Evolutionary conservation across 2,888 invertebrate genomes (phyloP), one percentile per base, ranked within the genome.

Genomic region (Lasioglossum figueresi): DNA sequence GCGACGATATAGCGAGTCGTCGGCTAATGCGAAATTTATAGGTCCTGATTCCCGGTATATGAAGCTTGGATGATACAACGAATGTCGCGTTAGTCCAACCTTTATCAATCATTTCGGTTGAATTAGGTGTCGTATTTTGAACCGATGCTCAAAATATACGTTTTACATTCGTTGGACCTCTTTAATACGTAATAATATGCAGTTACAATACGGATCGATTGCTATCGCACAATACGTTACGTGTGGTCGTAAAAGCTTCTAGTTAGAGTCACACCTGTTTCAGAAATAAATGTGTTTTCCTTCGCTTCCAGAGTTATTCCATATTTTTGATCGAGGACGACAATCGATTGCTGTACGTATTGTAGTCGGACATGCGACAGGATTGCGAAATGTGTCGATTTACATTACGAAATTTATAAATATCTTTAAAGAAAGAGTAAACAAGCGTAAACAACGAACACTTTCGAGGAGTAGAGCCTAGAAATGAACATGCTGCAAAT

Each of bases 1-100:
- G 37, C n/a, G 63, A 76, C 63, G 27, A 76, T 63, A 63, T 59
- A 52, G 74, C 73, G 45, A 52, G 63, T 63, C 63, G 31, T 1
- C 66, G 76, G 31, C 63, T 63, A 31, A 63, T 63, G 63, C 8
- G 63, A 63, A 63, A 31, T 63, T 63, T 63, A 63, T 63, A 8
- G 63, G 8, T 63, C 63, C 63, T 8, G 31, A 34, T 63, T 63
- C 31, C 8, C 63, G 31, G 63, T 63, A 63, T 31, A 63, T 6
- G 63, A 31, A 31, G 63, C 63, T 34, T 34, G 63, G 63, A 63
- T 19, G 63, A 16, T 19, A 63, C 2, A 63, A 31, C 31, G 63
- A 63, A 27, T 2, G 31, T 63, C 19, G 14, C 63, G 19, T 63
- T 31, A 34, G 3, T 31, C 0, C 63, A 8, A 3, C 19, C 31